phyloP scores from a whole-genome alignment of 1,140 invertebrate genomes.

The Calephelis virginiensis region DNA sequence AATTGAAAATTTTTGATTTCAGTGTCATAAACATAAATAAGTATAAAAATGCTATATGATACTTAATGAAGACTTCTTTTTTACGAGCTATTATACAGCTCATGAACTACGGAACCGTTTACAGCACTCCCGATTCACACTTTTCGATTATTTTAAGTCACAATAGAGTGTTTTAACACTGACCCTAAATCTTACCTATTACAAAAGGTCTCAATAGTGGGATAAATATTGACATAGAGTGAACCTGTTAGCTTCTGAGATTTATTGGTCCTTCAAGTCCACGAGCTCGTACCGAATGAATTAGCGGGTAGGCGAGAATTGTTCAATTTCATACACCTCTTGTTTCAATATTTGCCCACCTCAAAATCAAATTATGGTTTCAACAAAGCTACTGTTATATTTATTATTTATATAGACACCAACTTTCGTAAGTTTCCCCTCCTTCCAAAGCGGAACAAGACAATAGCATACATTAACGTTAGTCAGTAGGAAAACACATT shows the following conservation, averaged over 20 bases:
- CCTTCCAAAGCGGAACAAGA: too few relatives aligned
- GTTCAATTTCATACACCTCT: conserved; percentile 1
- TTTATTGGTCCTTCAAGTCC: conserved; percentile 1
- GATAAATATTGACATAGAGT: conserved; percentile 10
- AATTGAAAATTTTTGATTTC: background rate
- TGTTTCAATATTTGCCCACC: conserved; percentile 6
- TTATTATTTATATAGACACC: background rate
- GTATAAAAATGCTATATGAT: too few relatives aligned
- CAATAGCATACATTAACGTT: too few relatives aligned
- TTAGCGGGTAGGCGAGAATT: conserved; percentile 14
- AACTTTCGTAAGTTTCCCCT: too few relatives aligned
- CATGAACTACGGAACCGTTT: background rate
- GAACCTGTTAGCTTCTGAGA: conserved; percentile 6
- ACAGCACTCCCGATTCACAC: background rate
- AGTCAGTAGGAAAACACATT: too few relatives aligned
- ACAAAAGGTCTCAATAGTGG: conserved; percentile 8
- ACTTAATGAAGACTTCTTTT: too few relatives aligned
- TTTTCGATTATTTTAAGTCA: background rate
- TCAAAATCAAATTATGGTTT: background rate
- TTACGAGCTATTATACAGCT: too few relatives aligned
- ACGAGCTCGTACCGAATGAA: conserved; percentile 3
- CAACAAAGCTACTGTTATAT: conserved; percentile 9
- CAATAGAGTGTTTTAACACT: conserved; percentile 1
- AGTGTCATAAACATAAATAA: too few relatives aligned
- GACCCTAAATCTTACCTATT: background rate